Percentiles rank a stretch among this genome's conserved stretches.
These are phyloP conservation scores for Aphelinus certus DNA, from an alignment of 1,140 invertebrate genomes.

Conservation along the genomic window DNA sequence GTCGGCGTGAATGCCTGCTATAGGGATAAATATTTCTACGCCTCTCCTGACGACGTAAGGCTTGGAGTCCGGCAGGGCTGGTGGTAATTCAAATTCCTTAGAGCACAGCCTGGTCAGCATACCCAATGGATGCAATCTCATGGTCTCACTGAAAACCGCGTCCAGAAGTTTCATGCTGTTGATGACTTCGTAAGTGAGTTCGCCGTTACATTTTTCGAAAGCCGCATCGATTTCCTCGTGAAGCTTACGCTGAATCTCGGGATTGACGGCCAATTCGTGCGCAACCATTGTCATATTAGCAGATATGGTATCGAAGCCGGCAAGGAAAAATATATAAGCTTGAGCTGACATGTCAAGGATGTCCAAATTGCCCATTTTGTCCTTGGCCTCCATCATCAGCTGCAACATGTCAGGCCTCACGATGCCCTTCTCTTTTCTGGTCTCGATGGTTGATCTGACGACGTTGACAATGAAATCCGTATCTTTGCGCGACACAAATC, in stretches of 20 bases:
- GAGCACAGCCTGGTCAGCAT: constrained; percentile 40
- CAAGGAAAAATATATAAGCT: constrained; percentile 51
- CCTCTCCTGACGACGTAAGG: constrained; percentile 30
- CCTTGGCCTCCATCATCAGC: too few species aligned
- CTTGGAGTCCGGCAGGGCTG: too few species aligned
- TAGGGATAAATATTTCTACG: constrained; percentile 50
- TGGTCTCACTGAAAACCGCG: constrained; percentile 66
- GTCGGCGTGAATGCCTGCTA: constrained; percentile 58
- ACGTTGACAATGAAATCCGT: neutral
- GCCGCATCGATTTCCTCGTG: constrained; percentile 47
- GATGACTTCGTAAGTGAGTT: constrained; percentile 70
- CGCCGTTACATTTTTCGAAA: constrained; percentile 55
- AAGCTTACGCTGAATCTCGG: neutral
- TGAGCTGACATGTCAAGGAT: constrained; percentile 43
- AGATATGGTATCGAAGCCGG: constrained; percentile 70
- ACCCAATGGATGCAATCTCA: constrained; percentile 38
- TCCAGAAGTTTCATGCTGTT: constrained; percentile 71
- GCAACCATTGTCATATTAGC: constrained; percentile 64
- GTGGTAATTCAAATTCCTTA: constrained; percentile 23
- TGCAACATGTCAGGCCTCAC: constrained; percentile 33
- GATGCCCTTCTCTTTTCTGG: constrained; percentile 55
- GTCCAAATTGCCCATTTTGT: neutral
- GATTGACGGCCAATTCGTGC: neutral
- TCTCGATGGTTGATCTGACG: constrained; percentile 63
- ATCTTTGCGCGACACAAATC: constrained; percentile 19